These are phyloP conservation scores for Leptinotarsa peninsularis DNA, from an alignment of 2,888 invertebrate genomes.

Conservation along the genomic window DNA sequence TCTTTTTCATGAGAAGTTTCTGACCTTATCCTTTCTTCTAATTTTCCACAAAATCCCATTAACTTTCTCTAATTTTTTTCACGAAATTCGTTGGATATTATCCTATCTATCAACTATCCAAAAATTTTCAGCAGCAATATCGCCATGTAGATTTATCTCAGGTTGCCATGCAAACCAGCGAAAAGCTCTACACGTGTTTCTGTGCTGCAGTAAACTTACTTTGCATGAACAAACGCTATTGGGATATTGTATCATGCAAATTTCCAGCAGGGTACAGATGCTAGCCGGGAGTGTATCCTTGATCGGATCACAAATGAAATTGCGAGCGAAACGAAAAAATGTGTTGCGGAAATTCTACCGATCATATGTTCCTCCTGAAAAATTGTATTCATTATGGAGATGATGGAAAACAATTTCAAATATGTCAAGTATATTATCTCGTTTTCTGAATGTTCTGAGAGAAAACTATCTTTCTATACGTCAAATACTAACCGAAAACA, in stretches of 20 bases:
- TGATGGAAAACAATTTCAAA: too few species aligned
- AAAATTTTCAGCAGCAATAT: neutral
- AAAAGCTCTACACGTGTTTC: neutral
- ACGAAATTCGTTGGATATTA: neutral
- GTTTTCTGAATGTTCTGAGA: too few species aligned
- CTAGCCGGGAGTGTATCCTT: conserved; percentile 6
- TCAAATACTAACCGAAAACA: too few species aligned
- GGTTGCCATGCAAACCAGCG: conserved; percentile 5
- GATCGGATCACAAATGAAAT: neutral
- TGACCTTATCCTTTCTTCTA: too few species aligned
- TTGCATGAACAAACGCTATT: conserved; percentile 14
- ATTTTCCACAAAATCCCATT: too few species aligned
- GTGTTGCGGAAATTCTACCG: too few species aligned
- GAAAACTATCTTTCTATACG: too few species aligned
- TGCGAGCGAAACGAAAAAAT: neutral
- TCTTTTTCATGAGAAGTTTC: too few species aligned
- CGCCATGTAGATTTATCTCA: neutral
- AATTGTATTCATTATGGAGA: too few species aligned
- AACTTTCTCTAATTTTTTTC: neutral
- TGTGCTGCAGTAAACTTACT: conserved; percentile 5
- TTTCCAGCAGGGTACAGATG: conserved; percentile 6
- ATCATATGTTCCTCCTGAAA: too few species aligned
- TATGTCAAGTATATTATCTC: too few species aligned
- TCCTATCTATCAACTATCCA: neutral
- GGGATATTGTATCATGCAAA: conserved; percentile 13